Percentiles rank a stretch among this genome's conserved stretches.
Evolutionary conservation across 2,797 vertebrate genomes (phyloP).

Genomic region (Macroramphosus scolopax): DNA sequence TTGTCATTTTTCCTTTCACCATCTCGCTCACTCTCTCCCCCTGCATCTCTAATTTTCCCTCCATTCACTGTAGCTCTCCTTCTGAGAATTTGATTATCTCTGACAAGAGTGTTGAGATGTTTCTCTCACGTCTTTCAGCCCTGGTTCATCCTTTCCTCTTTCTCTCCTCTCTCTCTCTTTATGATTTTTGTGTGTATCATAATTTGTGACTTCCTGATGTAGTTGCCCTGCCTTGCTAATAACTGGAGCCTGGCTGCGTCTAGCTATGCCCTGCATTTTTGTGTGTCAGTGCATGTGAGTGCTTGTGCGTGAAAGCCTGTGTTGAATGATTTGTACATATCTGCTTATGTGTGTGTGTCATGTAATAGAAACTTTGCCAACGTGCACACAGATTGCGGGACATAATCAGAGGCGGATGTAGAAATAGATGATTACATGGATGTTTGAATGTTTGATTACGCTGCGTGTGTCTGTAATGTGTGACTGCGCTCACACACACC

Average conservation of each 20-base stretch:
- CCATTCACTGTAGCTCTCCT: constrained; percentile 34
- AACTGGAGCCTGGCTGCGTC: constrained; percentile 54
- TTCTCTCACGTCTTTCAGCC: constrained; percentile 57
- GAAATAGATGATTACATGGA: constrained; percentile 46
- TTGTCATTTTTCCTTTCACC: constrained; percentile 36
- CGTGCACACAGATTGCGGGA: constrained; percentile 24
- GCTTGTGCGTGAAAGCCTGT: constrained; percentile 11
- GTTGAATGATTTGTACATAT: constrained; percentile 7
- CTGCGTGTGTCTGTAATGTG: constrained; percentile 5
- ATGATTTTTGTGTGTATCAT: constrained; percentile 49
- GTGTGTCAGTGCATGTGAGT: constrained; percentile 6
- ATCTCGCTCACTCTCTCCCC: constrained; percentile 9
- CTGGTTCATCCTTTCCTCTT: constrained; percentile 36
- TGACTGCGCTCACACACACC: background rate
- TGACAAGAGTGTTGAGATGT: constrained; percentile 57
- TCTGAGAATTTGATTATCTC: constrained; percentile 59
- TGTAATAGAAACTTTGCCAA: constrained; percentile 22
- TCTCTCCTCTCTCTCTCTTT: constrained; percentile 8
- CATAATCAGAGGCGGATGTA: constrained; percentile 45
- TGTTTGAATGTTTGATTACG: constrained; percentile 38
- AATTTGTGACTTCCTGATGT: constrained; percentile 59
- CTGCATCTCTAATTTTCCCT: constrained; percentile 24
- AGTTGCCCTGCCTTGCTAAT: constrained; percentile 55
- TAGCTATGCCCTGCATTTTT: too few species aligned
- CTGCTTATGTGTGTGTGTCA: background rate